Evolutionary conservation across 1,140 invertebrate species (phyloP).

Genomic region (Armadillidium nasatum): DNA sequence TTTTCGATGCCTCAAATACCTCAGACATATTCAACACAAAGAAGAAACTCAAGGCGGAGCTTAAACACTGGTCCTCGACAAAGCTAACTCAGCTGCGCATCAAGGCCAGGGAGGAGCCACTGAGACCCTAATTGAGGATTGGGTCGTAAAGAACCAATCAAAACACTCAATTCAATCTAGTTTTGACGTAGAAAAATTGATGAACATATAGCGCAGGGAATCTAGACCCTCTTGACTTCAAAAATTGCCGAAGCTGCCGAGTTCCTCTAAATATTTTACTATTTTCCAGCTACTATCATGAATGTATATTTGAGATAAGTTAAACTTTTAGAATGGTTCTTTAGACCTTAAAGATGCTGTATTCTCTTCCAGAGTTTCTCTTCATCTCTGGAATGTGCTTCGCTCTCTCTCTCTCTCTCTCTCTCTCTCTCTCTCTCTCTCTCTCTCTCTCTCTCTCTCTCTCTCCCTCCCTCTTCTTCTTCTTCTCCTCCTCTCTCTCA

Average conservation of each 20-base stretch:
- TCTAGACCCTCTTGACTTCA: not conserved
- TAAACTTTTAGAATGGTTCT: not conserved
- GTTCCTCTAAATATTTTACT: slow-evolving; percentile 9
- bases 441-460: too few relatives aligned
- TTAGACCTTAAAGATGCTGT: slow-evolving; percentile 8
- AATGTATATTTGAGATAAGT: slow-evolving; percentile 8
- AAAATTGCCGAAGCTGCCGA: not conserved
- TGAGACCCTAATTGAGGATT: not conserved
- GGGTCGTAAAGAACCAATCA: not conserved
- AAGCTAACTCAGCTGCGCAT: not conserved
- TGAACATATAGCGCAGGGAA: slow-evolving; percentile 2
- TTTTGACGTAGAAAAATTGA: not conserved
- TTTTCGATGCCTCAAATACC: not conserved
- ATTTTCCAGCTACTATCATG: slow-evolving; percentile 10
- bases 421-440: too few relatives aligned
- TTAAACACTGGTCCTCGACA: not conserved
- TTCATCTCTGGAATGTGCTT: too few relatives aligned
- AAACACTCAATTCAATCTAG: not conserved
- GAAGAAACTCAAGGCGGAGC: not conserved
- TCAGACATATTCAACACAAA: slow-evolving; percentile 11
- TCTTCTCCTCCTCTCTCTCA: too few relatives aligned
- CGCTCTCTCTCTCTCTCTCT: too few relatives aligned
- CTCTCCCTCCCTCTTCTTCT: too few relatives aligned
- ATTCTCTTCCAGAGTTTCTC: not conserved
- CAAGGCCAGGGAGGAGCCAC: not conserved